Conservation (phyloP, 2,797 vertebrate species). For the Geotrypetes seraphini region DNA sequence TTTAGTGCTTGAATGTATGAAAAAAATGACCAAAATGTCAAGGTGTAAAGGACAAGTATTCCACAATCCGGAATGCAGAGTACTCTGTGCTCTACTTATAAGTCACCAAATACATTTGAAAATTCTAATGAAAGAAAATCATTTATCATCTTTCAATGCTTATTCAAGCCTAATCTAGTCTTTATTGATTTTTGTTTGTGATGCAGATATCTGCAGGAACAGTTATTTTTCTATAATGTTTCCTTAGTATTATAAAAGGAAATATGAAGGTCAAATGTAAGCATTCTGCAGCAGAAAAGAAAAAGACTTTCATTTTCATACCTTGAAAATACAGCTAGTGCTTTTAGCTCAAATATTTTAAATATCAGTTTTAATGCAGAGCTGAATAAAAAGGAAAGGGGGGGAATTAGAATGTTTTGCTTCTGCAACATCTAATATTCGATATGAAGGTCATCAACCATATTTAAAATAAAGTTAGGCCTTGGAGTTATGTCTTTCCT, state of each 20-base stretch:
- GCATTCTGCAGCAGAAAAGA: background rate
- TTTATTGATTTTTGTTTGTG: background rate
- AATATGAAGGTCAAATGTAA: background rate
- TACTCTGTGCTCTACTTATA: background rate
- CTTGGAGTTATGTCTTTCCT: background rate
- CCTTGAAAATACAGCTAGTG: background rate
- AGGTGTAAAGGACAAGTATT: background rate
- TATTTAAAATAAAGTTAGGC: slow-evolving; percentile 73
- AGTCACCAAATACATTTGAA: background rate
- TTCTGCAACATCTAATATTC: slow-evolving; percentile 88
- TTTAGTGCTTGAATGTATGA: no score
- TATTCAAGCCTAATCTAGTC: background rate
- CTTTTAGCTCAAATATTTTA: background rate
- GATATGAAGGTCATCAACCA: slow-evolving; percentile 86
- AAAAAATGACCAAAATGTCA: no score
- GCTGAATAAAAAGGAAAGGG: no score
- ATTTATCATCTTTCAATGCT: background rate
- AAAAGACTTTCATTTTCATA: background rate
- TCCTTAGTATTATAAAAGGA: background rate
- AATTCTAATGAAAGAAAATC: background rate
- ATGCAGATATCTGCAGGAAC: background rate
- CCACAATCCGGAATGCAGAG: background rate
- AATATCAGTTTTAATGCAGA: rapidly evolving
- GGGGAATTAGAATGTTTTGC: no score
- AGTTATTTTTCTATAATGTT: background rate